Evolutionary conservation across 2,113 vertebrate genomes (phyloP).

Genomic region (Sylvia atricapilla): DNA sequence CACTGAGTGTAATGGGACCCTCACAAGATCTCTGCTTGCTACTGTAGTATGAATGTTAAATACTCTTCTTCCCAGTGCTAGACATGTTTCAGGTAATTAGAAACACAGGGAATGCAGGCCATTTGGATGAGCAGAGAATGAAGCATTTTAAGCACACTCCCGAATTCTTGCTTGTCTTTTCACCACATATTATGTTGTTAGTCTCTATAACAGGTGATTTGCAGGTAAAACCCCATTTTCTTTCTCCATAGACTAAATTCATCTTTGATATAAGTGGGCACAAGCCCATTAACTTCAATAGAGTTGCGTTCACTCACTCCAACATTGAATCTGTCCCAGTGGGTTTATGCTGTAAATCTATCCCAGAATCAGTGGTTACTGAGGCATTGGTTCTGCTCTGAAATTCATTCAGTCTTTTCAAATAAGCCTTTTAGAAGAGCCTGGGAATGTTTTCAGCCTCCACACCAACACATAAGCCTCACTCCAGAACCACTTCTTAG

Average conservation of each 20-base stretch:
- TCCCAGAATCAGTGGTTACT: conserved; percentile 35
- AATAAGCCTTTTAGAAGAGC: neutral
- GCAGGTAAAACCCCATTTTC: conserved; percentile 56
- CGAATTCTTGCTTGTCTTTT: conserved; percentile 1
- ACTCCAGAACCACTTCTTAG: neutral
- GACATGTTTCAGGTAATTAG: conserved; percentile 1
- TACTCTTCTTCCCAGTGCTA: neutral
- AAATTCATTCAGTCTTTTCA: conserved; percentile 34
- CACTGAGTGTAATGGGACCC: neutral
- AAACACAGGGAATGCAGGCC: conserved; percentile 1
- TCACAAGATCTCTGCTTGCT: conserved; percentile 9
- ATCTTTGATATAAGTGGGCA: conserved; percentile 10
- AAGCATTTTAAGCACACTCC: conserved; percentile 5
- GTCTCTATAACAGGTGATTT: conserved; percentile 38
- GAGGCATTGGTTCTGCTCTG: conserved; percentile 27
- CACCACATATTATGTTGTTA: neutral
- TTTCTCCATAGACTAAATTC: conserved; percentile 39
- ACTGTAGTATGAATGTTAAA: neutral
- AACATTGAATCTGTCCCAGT: conserved; percentile 29
- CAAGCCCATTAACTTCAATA: conserved; percentile 59
- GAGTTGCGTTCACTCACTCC: conserved; percentile 31
- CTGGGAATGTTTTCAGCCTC: neutral
- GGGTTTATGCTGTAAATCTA: conserved; percentile 58
- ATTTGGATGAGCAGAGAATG: neutral
- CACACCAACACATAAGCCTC: neutral